phyloP scores from a whole-genome alignment of 1,140 invertebrate genomes.

The Pentalonia nigronervosa region DNA sequence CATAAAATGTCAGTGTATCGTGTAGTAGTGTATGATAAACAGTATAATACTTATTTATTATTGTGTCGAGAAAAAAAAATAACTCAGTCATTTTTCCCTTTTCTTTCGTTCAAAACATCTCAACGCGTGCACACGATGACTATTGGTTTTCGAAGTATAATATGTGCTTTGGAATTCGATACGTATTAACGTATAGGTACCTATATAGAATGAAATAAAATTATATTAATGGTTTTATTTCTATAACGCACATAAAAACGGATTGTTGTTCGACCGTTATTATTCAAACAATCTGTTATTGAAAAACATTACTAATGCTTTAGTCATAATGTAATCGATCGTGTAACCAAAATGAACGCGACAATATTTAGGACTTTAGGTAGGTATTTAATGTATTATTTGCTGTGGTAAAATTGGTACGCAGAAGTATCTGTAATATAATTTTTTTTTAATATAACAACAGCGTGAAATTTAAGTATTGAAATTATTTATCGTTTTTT shows the following conservation, averaged over 20 bases:
- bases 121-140: background rate
- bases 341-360: background rate
- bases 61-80: background rate
- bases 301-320: conserved; percentile 14
- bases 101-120: background rate
- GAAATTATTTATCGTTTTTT: background rate
- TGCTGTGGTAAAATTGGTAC: background rate
- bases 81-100: background rate
- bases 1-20: background rate
- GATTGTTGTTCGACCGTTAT: background rate
- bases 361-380: background rate
- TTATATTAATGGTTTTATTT: conserved; percentile 14
- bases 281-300: conserved; percentile 21
- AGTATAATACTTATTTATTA: background rate
- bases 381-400: background rate
- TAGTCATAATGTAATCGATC: background rate
- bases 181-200: background rate
- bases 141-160: conserved; percentile 4
- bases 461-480: background rate
- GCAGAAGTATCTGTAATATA: too few species aligned
- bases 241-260: background rate
- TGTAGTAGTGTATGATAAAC: background rate
- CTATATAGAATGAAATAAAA: background rate
- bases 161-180: conserved; percentile 20
- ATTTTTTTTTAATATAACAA: background rate